These are phyloP conservation scores for Eunapius fragilis DNA, from an alignment of 37 sponge, comb jelly and placozoan genomes.

Conservation along the genomic window DNA sequence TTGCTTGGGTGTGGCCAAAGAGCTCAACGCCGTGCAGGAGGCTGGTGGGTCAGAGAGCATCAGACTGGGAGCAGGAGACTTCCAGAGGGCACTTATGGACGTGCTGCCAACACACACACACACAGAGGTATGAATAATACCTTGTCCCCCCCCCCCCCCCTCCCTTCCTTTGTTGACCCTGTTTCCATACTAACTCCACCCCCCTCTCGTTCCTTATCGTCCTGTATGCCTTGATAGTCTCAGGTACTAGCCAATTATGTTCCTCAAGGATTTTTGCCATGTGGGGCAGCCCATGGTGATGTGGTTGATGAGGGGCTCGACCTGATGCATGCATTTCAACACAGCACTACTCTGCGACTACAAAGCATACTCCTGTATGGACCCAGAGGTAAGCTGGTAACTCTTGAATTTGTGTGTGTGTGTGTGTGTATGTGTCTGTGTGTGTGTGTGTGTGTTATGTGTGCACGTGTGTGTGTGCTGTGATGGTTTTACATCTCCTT, in stretches of 20 bases:
- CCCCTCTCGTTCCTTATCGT: neutral
- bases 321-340: slow-evolving; percentile 33
- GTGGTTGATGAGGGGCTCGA: slow-evolving; percentile 33
- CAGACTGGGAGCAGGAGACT: slow-evolving; percentile 38
- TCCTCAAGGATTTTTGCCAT: slow-evolving; percentile 48
- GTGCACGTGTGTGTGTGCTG: neutral
- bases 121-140: slow-evolving; percentile 28
- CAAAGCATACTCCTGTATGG: slow-evolving; percentile 55
- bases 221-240: neutral
- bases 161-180: neutral
- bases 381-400: slow-evolving; percentile 34
- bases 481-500: neutral
- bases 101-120: slow-evolving; percentile 65
- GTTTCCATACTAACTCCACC: neutral
- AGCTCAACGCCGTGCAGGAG: neutral
- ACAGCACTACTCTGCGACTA: slow-evolving; percentile 27
- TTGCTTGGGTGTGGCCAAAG: neutral
- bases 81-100: slow-evolving; percentile 20
- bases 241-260: slow-evolving; percentile 43
- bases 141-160: too few species aligned
- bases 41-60: neutral
- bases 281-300: slow-evolving; percentile 50
- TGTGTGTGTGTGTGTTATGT: neutral
- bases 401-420: neutral
- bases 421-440: neutral